Conservation (phyloP, 2,888 invertebrate genomes). For the Sylvicola cinctus region DNA sequence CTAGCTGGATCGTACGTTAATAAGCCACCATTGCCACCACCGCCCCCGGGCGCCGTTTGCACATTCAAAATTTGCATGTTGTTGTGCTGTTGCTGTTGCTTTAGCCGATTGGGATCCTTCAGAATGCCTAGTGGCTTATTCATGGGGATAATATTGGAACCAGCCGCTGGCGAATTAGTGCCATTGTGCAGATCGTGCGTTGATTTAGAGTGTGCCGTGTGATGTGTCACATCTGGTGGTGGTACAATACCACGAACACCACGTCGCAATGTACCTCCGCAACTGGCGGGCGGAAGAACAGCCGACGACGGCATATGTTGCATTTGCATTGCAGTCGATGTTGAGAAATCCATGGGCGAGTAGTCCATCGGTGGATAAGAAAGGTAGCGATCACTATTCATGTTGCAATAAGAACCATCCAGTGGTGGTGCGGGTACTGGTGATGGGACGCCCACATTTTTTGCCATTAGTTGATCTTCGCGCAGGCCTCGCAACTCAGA, state of each 20-base stretch:
- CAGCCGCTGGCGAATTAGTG: conserved; percentile 3
- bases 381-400: conserved; percentile 56
- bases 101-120: conserved; percentile 37
- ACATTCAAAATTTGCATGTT: conserved; percentile 36
- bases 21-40: conserved; percentile 13
- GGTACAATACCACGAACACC: conserved; percentile 19
- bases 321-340: conserved; percentile 7
- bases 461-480: conserved; percentile 26
- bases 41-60: conserved; percentile 27
- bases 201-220: conserved; percentile 16
- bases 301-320: conserved; percentile 17
- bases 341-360: conserved; percentile 20
- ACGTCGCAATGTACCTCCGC: conserved; percentile 14
- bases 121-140: conserved; percentile 41
- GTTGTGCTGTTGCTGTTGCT: conserved; percentile 27
- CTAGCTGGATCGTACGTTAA: conserved; percentile 20
- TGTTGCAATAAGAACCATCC: conserved; percentile 62
- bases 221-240: conserved; percentile 25
- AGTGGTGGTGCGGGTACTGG: conserved; percentile 55
- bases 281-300: conserved; percentile 17
- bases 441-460: conserved; percentile 26
- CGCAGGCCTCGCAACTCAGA: conserved; percentile 18
- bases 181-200: conserved; percentile 17
- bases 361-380: conserved; percentile 51
- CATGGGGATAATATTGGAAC: conserved; percentile 14